Conservation (phyloP, 2,888 invertebrate genomes). For the Brachylomia viminalis region DNA sequence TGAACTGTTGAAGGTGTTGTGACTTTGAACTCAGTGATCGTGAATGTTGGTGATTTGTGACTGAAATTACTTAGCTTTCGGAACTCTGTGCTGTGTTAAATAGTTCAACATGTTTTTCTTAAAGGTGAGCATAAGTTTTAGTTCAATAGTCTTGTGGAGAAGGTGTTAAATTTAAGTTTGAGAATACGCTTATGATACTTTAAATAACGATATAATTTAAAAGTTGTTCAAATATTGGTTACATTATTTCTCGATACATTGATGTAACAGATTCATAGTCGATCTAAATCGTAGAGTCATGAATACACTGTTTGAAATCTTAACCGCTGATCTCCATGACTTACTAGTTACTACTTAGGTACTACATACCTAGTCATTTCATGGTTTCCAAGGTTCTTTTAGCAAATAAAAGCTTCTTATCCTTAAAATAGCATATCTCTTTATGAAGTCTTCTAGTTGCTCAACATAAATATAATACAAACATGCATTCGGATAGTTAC, state of each 20-base stretch:
- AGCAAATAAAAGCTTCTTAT: background rate
- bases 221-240: background rate
- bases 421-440: too few species aligned
- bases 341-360: too few species aligned
- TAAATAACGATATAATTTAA: background rate
- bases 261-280: too few species aligned
- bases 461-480: too few species aligned
- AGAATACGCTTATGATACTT: background rate
- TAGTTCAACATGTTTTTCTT: constrained; percentile 75
- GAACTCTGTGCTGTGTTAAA: constrained; percentile 64
- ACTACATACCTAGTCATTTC: background rate
- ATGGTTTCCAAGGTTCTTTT: background rate
- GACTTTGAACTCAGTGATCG: constrained; percentile 72
- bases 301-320: background rate
- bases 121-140: constrained; percentile 74
- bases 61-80: constrained; percentile 51
- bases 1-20: constrained; percentile 65
- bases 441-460: background rate
- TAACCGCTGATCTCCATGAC: background rate
- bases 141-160: background rate
- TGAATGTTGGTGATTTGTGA: constrained; percentile 72
- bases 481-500: background rate
- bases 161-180: background rate
- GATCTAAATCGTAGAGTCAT: background rate
- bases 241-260: background rate